Percentiles rank a stretch among this genome's conserved stretches.
Conservation (phyloP, 1,140 invertebrate genomes). For the Drosophila sucinea region DNA sequence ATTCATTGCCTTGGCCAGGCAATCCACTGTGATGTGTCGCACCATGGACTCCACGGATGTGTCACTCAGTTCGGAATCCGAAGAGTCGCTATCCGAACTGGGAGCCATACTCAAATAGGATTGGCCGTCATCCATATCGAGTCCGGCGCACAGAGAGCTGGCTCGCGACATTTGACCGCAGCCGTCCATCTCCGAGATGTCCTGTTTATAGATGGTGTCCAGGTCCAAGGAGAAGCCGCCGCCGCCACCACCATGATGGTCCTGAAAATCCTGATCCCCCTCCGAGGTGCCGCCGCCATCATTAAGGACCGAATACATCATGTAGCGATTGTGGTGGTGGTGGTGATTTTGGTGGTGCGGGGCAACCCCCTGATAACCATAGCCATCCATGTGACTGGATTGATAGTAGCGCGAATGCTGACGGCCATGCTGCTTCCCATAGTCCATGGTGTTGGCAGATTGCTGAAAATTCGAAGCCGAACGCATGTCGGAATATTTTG, state of each 20-base stretch:
- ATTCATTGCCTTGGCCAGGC: conserved; percentile 58
- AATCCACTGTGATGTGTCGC: conserved; percentile 50
- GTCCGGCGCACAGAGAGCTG: conserved; percentile 15
- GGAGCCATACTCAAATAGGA: conserved; percentile 37
- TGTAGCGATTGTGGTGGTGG: conserved; percentile 23
- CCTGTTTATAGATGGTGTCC: conserved; percentile 37
- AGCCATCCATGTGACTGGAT: conserved; percentile 51
- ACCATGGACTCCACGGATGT: conserved; percentile 64
- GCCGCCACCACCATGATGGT: conserved; percentile 26
- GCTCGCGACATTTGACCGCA: conserved; percentile 13
- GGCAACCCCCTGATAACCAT: conserved; percentile 23
- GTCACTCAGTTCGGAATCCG: conserved; percentile 55
- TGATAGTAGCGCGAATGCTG: conserved; percentile 60
- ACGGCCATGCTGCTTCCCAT: conserved; percentile 7
- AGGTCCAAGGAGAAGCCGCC: conserved; percentile 50
- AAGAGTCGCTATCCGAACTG: conserved; percentile 41
- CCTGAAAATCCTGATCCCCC: conserved; percentile 48
- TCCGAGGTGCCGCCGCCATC: conserved; percentile 47
- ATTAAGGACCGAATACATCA: conserved; percentile 17
- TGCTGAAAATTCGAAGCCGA: conserved; percentile 22
- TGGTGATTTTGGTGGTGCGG: background rate
- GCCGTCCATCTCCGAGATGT: conserved; percentile 20
- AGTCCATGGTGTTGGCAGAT: background rate
- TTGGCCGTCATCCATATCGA: conserved; percentile 35
- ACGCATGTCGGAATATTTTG: background rate